phyloP scores from a whole-genome alignment of 2,113 vertebrate species.

The Nycticebus coucang region DNA sequence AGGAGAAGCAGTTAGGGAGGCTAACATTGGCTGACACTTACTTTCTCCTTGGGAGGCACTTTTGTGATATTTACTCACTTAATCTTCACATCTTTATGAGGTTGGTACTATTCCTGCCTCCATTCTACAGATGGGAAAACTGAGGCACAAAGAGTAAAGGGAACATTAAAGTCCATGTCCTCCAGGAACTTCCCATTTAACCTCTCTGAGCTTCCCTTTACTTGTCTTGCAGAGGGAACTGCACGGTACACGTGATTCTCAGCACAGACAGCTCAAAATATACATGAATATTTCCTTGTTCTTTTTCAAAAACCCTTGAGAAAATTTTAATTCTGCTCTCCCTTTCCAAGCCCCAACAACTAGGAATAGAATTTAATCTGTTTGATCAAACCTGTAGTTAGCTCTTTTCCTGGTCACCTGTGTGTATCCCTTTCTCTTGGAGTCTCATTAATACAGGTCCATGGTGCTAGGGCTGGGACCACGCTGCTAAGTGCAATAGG shows the following conservation, averaged over 20 bases:
- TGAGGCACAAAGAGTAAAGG: background rate
- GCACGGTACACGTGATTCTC: accelerated
- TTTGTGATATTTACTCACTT: background rate
- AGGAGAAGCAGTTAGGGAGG: background rate
- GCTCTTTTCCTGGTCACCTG: background rate
- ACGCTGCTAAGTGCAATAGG: background rate
- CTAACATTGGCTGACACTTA: background rate
- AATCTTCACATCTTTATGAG: background rate
- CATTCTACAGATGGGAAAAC: background rate
- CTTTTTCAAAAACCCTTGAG: background rate
- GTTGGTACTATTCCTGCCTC: background rate
- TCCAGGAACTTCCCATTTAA: background rate
- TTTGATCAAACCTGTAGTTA: background rate
- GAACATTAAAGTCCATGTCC: background rate
- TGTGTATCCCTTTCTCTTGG: background rate
- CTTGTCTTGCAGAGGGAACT: background rate
- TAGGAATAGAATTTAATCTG: background rate
- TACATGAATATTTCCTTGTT: background rate
- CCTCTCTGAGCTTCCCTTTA: background rate
- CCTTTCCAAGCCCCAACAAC: background rate
- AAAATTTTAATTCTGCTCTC: background rate
- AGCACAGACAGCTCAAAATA: background rate
- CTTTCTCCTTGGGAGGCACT: background rate
- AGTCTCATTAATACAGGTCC: background rate
- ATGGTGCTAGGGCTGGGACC: accelerated